Evolutionary conservation across 2,113 vertebrate species (phyloP).

Genomic region (Tinamus guttatus): DNA sequence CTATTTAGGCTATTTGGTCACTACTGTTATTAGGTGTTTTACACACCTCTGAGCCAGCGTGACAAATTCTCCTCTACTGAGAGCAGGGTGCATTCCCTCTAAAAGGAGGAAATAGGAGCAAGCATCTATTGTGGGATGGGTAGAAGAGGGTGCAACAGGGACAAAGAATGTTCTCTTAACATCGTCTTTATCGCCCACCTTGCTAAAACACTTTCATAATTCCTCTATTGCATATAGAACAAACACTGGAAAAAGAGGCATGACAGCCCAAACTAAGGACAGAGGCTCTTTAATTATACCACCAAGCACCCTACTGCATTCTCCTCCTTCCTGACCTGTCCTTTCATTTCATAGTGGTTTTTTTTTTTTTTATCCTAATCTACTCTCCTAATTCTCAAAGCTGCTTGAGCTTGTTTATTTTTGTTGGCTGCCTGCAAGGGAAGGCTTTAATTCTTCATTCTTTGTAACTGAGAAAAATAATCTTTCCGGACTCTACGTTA

Average conservation of each 20-base stretch:
- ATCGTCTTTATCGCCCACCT: too few relatives aligned
- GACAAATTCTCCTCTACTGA: not conserved
- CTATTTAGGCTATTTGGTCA: not conserved
- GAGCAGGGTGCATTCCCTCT: too few relatives aligned
- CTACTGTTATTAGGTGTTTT: not conserved
- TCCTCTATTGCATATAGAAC: not conserved
- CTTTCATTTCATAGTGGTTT: constrained; percentile 30
- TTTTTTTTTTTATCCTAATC: not conserved
- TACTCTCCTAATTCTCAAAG: not conserved
- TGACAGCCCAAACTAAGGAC: not conserved
- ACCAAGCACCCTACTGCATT: not conserved
- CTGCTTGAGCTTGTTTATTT: constrained; percentile 12
- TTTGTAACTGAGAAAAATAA: not conserved
- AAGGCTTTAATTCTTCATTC: constrained; percentile 8
- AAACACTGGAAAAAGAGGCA: not conserved
- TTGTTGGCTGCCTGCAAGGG: not conserved
- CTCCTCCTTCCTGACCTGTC: not conserved
- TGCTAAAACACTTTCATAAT: not conserved
- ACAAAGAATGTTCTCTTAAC: too few relatives aligned
- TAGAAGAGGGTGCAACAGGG: too few relatives aligned
- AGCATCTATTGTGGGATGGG: too few relatives aligned
- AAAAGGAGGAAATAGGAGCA: too few relatives aligned
- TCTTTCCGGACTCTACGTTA: not conserved
- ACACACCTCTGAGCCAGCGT: fast-evolving
- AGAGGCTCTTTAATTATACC: not conserved